These are phyloP conservation scores for Caerostris darwini DNA, from an alignment of 1,140 invertebrate species.

Conservation along the genomic window DNA sequence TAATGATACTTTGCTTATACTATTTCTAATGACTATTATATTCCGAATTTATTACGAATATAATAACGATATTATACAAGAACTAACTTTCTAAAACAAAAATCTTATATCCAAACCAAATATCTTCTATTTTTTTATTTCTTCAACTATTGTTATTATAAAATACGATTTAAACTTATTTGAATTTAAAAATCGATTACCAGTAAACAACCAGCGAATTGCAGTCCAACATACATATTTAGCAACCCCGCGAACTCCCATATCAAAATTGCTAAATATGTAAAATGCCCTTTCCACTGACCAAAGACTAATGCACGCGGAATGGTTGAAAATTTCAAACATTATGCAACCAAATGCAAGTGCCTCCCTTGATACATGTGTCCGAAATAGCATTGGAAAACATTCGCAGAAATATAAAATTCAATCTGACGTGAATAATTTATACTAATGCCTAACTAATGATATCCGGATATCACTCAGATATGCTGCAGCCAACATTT, in stretches of 20 bases:
- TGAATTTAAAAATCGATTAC: no score
- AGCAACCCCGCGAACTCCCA: background rate
- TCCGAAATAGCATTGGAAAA: background rate
- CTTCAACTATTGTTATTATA: no score
- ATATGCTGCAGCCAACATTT: background rate
- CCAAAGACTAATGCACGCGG: background rate
- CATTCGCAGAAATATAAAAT: background rate
- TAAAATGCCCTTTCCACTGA: background rate
- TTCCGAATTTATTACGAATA: no score
- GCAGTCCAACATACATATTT: background rate
- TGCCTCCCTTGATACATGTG: background rate
- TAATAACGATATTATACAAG: no score
- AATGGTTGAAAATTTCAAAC: background rate
- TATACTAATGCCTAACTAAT: background rate
- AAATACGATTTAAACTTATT: no score
- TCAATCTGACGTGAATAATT: background rate
- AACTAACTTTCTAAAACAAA: no score
- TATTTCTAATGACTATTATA: no score
- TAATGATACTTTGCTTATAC: no score
- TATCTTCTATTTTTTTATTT: no score
- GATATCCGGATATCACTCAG: background rate
- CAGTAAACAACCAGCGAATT: background rate
- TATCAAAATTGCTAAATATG: background rate
- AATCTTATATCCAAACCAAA: no score
- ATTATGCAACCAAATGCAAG: background rate